Evolutionary conservation across 2,888 invertebrate species (phyloP).

Genomic region (Metallyticus violacea): DNA sequence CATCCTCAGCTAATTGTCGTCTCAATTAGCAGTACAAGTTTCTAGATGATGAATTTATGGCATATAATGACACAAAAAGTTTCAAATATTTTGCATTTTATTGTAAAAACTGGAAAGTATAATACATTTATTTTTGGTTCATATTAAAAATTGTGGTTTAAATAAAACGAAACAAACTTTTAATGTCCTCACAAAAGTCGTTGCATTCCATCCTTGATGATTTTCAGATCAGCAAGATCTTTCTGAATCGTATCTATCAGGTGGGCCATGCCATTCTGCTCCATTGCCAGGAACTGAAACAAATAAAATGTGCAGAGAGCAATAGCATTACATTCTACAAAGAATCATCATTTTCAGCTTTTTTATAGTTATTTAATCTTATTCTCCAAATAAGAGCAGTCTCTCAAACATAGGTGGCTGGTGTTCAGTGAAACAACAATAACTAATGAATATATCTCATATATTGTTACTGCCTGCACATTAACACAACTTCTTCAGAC

Average conservation of each 20-base stretch:
- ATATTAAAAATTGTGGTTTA: not conserved
- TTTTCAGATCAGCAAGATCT: conserved; percentile 74
- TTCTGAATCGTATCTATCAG: conserved; percentile 78
- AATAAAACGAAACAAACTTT: not conserved
- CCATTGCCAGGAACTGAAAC: conserved; percentile 72
- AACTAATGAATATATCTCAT: too few relatives aligned
- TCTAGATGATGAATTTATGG: too few relatives aligned
- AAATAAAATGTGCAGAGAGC: not conserved
- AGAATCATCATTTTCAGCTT: not conserved
- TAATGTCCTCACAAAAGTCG: conserved; percentile 50
- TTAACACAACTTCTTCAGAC: too few relatives aligned
- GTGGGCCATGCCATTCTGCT: conserved; percentile 86
- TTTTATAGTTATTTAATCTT: conserved; percentile 8
- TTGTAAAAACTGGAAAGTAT: not conserved
- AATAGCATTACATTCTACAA: conserved; percentile 12
- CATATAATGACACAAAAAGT: too few relatives aligned
- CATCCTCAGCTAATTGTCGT: too few relatives aligned
- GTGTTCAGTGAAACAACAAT: too few relatives aligned
- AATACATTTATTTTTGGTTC: not conserved
- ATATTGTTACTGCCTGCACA: too few relatives aligned
- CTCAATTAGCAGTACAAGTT: too few relatives aligned
- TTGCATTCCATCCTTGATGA: conserved; percentile 74
- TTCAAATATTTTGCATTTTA: not conserved
- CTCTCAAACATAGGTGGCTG: too few relatives aligned
- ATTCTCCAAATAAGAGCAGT: not conserved